Conservation (phyloP, 2,113 vertebrate species). For the Hiodon alosoides region DNA sequence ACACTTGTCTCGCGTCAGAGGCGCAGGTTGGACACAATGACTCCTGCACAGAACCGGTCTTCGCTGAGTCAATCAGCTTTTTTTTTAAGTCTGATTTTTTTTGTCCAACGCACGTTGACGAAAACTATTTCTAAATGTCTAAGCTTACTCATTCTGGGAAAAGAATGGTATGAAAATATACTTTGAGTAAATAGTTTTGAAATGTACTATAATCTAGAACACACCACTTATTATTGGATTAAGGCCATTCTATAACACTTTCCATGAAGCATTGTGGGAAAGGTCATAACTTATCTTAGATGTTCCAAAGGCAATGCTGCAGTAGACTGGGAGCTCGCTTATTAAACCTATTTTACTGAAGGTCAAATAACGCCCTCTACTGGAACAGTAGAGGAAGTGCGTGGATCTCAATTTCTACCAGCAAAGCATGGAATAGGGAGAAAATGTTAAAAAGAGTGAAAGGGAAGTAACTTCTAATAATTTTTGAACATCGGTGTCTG, state of each 20-base stretch:
- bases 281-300: background rate
- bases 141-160: background rate
- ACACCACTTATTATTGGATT: background rate
- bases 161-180: constrained; percentile 15
- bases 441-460: background rate
- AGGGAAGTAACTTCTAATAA: background rate
- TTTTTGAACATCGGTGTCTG: background rate
- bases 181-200: constrained; percentile 18
- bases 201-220: constrained; percentile 6
- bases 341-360: too few species aligned
- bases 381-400: background rate
- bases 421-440: background rate
- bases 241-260: too few species aligned
- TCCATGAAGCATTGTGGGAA: background rate
- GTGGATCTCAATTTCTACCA: background rate
- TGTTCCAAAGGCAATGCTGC: too few species aligned
- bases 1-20: too few species aligned
- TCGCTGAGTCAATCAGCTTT: too few species aligned
- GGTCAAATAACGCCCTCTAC: background rate
- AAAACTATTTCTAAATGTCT: background rate
- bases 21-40: too few species aligned
- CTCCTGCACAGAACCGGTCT: too few species aligned
- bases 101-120: too few species aligned
- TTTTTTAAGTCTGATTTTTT: too few species aligned
- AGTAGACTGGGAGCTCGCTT: too few species aligned